Base-by-base conservation (phyloP, 2,797 vertebrate species). In the Periophthalmus magnuspinnatus region DNA sequence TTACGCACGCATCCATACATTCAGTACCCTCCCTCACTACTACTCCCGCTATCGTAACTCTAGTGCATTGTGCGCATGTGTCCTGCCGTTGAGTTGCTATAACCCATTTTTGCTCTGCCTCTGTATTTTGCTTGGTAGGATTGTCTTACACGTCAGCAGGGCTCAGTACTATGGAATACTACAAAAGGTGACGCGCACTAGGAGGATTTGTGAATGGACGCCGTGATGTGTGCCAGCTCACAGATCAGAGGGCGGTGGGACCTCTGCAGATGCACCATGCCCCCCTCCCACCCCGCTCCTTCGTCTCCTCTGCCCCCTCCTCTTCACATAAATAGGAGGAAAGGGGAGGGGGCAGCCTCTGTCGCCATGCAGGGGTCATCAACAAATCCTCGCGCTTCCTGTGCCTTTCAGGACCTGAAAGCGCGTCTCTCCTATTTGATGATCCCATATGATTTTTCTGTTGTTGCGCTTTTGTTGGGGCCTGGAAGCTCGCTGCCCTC, bases 131-230 rank as follows among this genome's bases (percentile, higher is more conserved):
- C 76, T 81, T 78, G 81, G 80, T 83, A 86, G 85, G 81, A 84
- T 86, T 86, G 82, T 91, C 74, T 81, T 70, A 77, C 71, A 88
- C 92, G 86, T 92, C 91, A 91, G 74, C 86, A 82, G 86, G 74
- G 78, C 81, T 83, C 81, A 79, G 79, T 79, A 83, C 86, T 84
- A 85, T 85, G 84, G 81, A 88, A 81, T 81, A 89, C 88, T 88
- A 92, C 88, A 94, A 90, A 90, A 90, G 91, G 83, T 90, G 90
- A 86, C 83, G 89, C 86, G 85, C 87, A 79, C 80, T 87, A 84
- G 87, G 83, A 90, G 90, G 92, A 94, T 93, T 94, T 94, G 93
- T 95, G 94, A 95, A 94, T 94, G 93, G 92, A 94, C 88, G 88
- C 84, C 86, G 77, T 89, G 87, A 92, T 92, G 87, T 93, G 87